Evolutionary conservation across 35 echinoderm and acorn worm species (phyloP), one percentile per base, ranked within the genome.

Genomic region (Lytechinus pictus): DNA sequence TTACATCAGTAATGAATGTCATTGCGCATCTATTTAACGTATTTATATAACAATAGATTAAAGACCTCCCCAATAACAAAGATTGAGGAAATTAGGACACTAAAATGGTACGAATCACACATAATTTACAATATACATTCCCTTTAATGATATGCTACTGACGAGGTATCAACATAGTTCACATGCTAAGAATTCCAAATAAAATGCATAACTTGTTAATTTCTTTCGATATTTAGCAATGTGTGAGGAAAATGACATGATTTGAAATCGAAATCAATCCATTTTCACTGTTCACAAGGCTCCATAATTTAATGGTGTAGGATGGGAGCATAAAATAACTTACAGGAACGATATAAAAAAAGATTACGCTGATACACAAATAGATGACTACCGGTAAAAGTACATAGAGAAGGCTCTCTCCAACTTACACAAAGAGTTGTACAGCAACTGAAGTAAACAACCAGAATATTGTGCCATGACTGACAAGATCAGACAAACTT

Each of bases 401-500:
- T 24, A 24, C n/a, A 79, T 24, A 79, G n/a, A 79, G 24, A 12
- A 79, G n/a, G 13, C 6, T 79, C 66, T 79, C n/a, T 24, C 66
- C 19, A 7, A 16, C n/a, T 79, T 44, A 44, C 33, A 16, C 66
- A n/a, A 19, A 79, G 66, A 79, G n/a, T 79, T 1, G n/a, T n/a
- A 24, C 4, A 19, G n/a, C 66, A 24, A 19, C n/a, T 24, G 13
- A 24, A 24, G n/a, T 24, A 79, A 44, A 44, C 33, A n/a, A 79
- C 66, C n/a, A 24, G 66, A 79, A 24, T 79, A 16, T 79, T 24
- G 21, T 24, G 8, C 19, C 66, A 79, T 79, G 19, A 79, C 16
- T 24, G 66, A 79, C 66, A 79, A 79, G 66, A 79, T 79, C 66
- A 79, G 66, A 16, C 66, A 79, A 79, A 79, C 66, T n/a, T 79